Conservation (phyloP, 92 coral and sea anemone genomes). For the Chrysogorgia sp. region DNA sequence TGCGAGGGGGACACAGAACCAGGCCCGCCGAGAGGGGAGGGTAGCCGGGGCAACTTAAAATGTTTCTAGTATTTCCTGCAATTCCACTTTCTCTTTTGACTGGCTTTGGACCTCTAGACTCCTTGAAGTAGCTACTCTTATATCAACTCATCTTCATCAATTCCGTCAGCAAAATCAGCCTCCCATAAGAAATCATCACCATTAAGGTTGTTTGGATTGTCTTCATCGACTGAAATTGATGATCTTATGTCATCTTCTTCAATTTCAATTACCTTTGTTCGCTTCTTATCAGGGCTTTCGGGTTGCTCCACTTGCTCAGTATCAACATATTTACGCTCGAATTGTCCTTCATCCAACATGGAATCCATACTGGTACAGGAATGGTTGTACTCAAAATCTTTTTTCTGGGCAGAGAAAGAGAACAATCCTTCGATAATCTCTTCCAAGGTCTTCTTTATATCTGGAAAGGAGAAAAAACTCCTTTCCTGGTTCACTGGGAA, state of each 20-base stretch:
- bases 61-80: too few species aligned
- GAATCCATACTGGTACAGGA: conserved; percentile 12
- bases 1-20: too few species aligned
- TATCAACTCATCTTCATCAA: conserved; percentile 33
- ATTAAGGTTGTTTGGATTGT: background rate
- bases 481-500: conserved; percentile 44
- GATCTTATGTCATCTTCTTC: conserved; percentile 16
- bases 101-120: conserved; percentile 46
- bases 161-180: conserved; percentile 16
- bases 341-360: too few species aligned
- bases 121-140: conserved; percentile 42
- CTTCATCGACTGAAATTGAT: background rate
- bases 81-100: conserved; percentile 22
- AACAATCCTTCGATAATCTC: background rate
- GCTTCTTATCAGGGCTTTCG: background rate
- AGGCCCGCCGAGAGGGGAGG: too few species aligned
- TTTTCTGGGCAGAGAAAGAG: background rate
- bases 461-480: conserved; percentile 41
- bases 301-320: too few species aligned
- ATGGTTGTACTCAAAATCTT: conserved; percentile 23
- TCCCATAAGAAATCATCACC: conserved; percentile 53
- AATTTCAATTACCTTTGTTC: conserved; percentile 27
- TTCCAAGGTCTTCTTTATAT: conserved; percentile 49
- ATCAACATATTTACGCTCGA: too few species aligned
- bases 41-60: too few species aligned